Percentiles rank a stretch among this genome's conserved stretches.
Conservation (phyloP, 2,888 invertebrate genomes). For the Andrena chrysosceles region DNA sequence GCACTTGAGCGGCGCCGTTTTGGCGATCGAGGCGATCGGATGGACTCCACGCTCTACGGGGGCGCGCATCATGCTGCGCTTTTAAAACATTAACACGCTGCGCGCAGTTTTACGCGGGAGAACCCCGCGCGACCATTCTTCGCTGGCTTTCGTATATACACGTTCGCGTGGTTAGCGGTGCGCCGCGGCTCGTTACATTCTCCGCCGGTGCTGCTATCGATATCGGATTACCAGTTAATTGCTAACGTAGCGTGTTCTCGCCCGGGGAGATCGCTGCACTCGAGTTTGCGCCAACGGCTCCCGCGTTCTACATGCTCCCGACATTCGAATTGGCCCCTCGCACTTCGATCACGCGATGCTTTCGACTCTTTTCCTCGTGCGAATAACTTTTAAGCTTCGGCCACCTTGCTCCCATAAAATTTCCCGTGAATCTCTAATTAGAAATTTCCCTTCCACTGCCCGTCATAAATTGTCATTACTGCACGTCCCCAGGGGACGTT, state of each 20-base stretch:
- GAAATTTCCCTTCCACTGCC: not conserved
- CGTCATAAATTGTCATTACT: not conserved
- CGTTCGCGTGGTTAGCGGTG: slow-evolving; percentile 32
- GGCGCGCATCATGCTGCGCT: slow-evolving; percentile 64
- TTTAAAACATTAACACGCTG: slow-evolving; percentile 44
- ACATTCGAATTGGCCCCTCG: not conserved
- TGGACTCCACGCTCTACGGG: slow-evolving; percentile 47
- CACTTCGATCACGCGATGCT: not conserved
- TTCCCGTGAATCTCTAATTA: not conserved
- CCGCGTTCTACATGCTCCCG: not conserved
- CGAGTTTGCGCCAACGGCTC: slow-evolving; percentile 25
- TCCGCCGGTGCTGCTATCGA: slow-evolving; percentile 43
- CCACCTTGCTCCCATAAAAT: not conserved
- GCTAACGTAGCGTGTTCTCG: slow-evolving; percentile 39
- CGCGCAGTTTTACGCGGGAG: slow-evolving; percentile 10
- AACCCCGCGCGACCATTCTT: slow-evolving; percentile 12
- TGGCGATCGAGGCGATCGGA: slow-evolving; percentile 44
- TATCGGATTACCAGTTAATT: slow-evolving; percentile 62
- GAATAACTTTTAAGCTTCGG: not conserved
- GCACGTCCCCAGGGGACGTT: not conserved
- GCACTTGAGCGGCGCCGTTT: slow-evolving; percentile 56
- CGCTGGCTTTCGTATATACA: slow-evolving; percentile 17
- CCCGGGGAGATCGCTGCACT: slow-evolving; percentile 44
- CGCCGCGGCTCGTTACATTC: slow-evolving; percentile 32
- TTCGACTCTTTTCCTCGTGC: not conserved